A percentile compares a stretch with the other conserved stretches of the same genome.
These are phyloP conservation scores for Trachelus iudaicus DNA, from an alignment of 2,888 invertebrate species.

Conservation along the genomic window DNA sequence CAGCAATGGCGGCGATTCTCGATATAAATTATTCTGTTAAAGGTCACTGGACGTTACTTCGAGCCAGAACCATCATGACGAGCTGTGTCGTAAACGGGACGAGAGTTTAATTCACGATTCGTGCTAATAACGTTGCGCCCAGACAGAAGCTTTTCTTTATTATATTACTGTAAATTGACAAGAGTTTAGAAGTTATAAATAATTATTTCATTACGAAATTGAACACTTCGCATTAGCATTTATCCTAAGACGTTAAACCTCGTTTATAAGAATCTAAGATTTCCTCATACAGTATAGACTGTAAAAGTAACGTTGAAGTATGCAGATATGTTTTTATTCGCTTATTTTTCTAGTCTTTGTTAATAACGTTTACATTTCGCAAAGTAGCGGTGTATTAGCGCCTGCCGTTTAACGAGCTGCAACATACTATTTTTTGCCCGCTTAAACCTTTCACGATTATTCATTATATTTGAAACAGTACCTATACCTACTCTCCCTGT, in stretches of 20 bases:
- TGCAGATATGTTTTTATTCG: neutral
- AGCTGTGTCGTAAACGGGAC: constrained; percentile 11
- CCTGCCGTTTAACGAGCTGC: constrained; percentile 1
- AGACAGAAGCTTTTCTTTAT: neutral
- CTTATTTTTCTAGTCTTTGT: neutral
- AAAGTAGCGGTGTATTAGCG: neutral
- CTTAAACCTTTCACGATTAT: constrained; percentile 55
- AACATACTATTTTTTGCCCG: constrained; percentile 21
- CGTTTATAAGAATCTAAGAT: neutral
- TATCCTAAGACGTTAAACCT: neutral
- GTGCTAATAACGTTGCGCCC: neutral
- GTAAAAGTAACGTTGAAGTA: neutral
- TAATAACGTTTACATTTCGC: neutral
- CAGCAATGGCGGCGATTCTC: constrained; percentile 29
- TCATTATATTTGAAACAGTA: constrained; percentile 18
- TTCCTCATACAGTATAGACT: neutral
- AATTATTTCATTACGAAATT: neutral
- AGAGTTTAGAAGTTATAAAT: neutral
- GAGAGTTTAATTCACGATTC: neutral
- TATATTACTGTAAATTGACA: neutral
- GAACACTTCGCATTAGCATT: neutral
- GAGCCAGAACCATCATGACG: constrained; percentile 23
- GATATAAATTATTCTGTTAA: constrained; percentile 55
- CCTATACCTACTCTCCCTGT: constrained; percentile 8
- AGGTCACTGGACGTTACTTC: constrained; percentile 52